Percentiles rank a stretch among this genome's conserved stretches.
phyloP scores from a whole-genome alignment of 2,797 vertebrate species.

The Microchirus variegatus region DNA sequence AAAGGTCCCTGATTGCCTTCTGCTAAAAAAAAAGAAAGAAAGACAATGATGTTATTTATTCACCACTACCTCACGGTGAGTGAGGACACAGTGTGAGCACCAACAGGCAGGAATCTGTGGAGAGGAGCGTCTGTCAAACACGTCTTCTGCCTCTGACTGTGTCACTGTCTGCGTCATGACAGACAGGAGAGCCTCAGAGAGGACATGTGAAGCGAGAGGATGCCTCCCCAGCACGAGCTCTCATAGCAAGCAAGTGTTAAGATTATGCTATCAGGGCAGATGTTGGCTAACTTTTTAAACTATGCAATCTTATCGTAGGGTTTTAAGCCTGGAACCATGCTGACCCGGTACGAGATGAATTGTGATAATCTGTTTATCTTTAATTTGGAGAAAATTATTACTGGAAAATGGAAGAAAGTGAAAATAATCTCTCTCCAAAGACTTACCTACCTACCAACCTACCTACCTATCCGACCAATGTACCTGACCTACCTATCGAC shows the following conservation, averaged over 20 bases:
- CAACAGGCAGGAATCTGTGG: constrained; percentile 52
- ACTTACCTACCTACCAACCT: neutral
- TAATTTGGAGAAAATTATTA: no score
- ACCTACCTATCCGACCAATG: neutral
- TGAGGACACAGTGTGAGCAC: constrained; percentile 31
- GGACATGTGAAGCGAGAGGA: constrained; percentile 18
- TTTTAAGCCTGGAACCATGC: no score
- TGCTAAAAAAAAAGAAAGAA: constrained; percentile 25
- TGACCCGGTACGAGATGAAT: no score
- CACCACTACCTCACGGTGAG: constrained; percentile 20
- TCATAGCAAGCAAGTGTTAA: neutral
- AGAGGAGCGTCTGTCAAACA: constrained; percentile 34
- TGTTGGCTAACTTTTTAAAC: no score
- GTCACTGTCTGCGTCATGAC: constrained; percentile 81
- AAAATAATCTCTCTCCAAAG: no score
- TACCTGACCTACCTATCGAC: neutral
- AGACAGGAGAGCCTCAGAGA: constrained; percentile 39
- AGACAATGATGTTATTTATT: constrained; percentile 39
- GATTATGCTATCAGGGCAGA: no score
- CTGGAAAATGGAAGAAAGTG: no score
- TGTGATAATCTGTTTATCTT: no score
- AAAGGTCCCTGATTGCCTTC: neutral
- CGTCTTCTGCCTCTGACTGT: constrained; percentile 53
- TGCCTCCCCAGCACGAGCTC: accelerated
- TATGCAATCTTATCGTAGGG: no score